Evolutionary conservation across 1,140 invertebrate genomes (phyloP), one percentile per base, ranked within the genome.

Genomic region (Pseudobourletiella spinata): DNA sequence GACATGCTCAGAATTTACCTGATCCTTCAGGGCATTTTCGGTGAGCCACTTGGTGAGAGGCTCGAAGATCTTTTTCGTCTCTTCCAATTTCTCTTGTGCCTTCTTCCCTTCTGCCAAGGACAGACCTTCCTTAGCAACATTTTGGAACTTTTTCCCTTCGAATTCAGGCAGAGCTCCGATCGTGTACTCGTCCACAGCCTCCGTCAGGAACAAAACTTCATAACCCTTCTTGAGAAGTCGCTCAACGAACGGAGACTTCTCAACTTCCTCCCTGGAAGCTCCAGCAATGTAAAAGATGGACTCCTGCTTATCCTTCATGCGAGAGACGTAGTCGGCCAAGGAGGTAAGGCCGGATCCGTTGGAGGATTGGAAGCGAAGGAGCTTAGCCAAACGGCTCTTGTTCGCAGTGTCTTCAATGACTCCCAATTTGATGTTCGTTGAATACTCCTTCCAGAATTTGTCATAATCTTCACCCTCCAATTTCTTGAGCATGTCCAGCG

Each of bases 81-180:
- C 81, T 76, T 97, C 91, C 69, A 87, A 79, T 68, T 83, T 83
- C 73, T 91, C 85, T 73, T 95, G 92, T 52, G 85, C 83, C 63
- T 86, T 85, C 63, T 86, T 85, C 20, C 84, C 85, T 73, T 83
- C 91, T 61, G 92, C 85, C 1, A 99, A 74, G 57, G 86, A 84
- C 70, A 99, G 85, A 1, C 95, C 95, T 79, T 99, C 97, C 76
- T 99, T 99, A 62, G 97, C 97, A 30, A 98, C 91, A 74, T 99
- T 99, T 78, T 98, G 95, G 87, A 99, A 97, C 76, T 98, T 98
- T 78, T 98, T 97, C 28, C 93, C 91, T 72, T 99, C 95, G 76
- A 95, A 99, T 77, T 99, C 95, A n/a, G 97, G 95, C 71, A 99
- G 77, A 8, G 92, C 86, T 44, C 95, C 94, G 59, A 99, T 90